Base-by-base conservation (phyloP, 1,140 invertebrate species). In the Oryctes rhinoceros region DNA sequence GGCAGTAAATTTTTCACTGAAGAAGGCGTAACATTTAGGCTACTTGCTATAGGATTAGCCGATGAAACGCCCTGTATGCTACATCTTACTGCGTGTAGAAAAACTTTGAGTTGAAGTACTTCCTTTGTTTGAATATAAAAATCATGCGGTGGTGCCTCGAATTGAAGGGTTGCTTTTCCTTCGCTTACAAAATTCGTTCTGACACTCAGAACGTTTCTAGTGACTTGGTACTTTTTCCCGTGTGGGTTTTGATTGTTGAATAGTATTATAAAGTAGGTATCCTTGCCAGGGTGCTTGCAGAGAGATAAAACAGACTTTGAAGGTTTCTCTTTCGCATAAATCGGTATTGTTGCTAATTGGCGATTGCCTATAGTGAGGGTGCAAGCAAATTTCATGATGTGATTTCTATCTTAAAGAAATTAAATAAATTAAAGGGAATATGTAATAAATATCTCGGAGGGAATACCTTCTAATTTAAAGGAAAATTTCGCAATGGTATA, bases 151-250 rank as follows among this genome's bases (percentile, higher is more conserved):
- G 94, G 94, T 80, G 91, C 88, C 82, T 90, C 91, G 76, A 95
- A 91, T 76, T 93, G 89, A 80, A 95, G 91, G 9, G 94, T 94
- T 30, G 90, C 89, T 89, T 95, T 95, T 78, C 94, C 94, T 85
- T 94, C 92, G 62, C 91, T 88, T 13, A 94, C 85, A 86, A 92
- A 95, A 84, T 91, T 93, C 0, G 90, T 91, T 83, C 93, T 92
- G 24, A 95, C 88, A 86, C 91, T 89, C 67, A 90, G 89, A 65
- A 95, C 89, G 83, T 92, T 93, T 49, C 90, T 84, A n/a, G 86
- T 90, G 3, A 94, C 85, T 87, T 91, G 91, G 82, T 94, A 95
- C 82, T 92, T 93, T 1, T 86, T 90, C 1, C 93, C 93, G 30
- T 85, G 87, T 86, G 93, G 93, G 85, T 93, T 92, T 74, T 90